Evolutionary conservation across 2,797 vertebrate species (phyloP), one percentile per base, ranked within the genome.

Genomic region (Enteromius treurensis): DNA sequence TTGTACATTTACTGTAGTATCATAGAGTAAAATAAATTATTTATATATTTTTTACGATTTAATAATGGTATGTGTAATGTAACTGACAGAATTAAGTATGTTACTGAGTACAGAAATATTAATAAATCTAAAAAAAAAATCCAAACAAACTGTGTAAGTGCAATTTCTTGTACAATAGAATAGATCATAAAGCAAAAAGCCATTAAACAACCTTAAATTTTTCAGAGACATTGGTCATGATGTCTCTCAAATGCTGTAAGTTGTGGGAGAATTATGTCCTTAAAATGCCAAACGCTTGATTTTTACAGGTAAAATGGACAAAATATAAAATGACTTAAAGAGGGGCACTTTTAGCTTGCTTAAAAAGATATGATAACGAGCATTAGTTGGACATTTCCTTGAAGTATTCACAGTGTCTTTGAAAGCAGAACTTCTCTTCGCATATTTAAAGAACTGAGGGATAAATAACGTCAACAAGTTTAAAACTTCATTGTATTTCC

Each of bases 401-500:
- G n/a, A 45, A 77, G 49, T 74, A 42, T 45, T 79, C 8, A 68
- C 40, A 13, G 26, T 58, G 67, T 60, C 68, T 75, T 15, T 71
- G 19, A 15, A 40, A 78, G 60, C 15, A 82, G 65, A 77, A 85
- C 81, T 40, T 87, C 79, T 47, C 34, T 58, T 86, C 47, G 70
- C 49, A 55, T 78, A 84, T 87, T 73, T 67, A 79, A 84, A 90
- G 86, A 88, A 93, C 84, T 29, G 0, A 94, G 92, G 62, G 13
- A 95, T 96, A 94, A 94, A 93, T 95, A 93, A 96, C 94, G 94
- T 94, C 94, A 91, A 91, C 87, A 91, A 95, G 95, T 94, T 69
- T 26, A 77, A 77, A 82, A 94, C 95, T 92, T 93, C 94, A 87
- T 95, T 94, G 90, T 85, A 45, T 89, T 82, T 93, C 94, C 93